phyloP scores from a whole-genome alignment of 2,797 vertebrate genomes.

The Gorsachius magnificus region DNA sequence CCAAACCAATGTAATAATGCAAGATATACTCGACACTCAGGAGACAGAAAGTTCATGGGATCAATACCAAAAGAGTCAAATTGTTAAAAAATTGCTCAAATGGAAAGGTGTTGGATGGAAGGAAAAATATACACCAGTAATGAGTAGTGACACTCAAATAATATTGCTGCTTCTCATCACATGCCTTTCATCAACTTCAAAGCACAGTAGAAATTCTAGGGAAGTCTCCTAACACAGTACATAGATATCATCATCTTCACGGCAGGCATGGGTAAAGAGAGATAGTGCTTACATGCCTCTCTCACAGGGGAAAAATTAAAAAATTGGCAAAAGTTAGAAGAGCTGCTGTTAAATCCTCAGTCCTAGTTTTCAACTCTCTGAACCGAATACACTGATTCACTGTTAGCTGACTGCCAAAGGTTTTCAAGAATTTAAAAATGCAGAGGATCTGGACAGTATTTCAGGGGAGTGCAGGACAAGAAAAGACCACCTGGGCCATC shows the following conservation, averaged over 20 bases:
- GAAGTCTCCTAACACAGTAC: background rate
- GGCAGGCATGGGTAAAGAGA: background rate
- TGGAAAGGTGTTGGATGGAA: background rate
- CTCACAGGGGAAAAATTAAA: background rate
- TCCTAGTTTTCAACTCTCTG: background rate
- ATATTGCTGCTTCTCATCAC: background rate
- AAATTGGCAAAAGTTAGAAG: background rate
- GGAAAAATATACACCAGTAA: background rate
- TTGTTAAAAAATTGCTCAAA: background rate
- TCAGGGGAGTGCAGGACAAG: background rate
- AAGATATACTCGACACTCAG: background rate
- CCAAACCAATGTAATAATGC: background rate
- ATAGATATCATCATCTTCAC: background rate
- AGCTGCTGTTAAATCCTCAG: background rate
- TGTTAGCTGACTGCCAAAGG: background rate
- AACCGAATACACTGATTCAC: background rate
- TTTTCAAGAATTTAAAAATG: background rate
- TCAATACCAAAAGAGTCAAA: background rate
- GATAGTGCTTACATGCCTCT: background rate
- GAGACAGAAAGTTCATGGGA: background rate
- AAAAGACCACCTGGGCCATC: background rate
- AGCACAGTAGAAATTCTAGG: background rate
- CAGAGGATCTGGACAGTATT: background rate
- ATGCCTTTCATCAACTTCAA: background rate
- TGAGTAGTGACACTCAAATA: background rate